Conservation (phyloP, 1,140 invertebrate genomes). For the Pygmarrhopalites habei region DNA sequence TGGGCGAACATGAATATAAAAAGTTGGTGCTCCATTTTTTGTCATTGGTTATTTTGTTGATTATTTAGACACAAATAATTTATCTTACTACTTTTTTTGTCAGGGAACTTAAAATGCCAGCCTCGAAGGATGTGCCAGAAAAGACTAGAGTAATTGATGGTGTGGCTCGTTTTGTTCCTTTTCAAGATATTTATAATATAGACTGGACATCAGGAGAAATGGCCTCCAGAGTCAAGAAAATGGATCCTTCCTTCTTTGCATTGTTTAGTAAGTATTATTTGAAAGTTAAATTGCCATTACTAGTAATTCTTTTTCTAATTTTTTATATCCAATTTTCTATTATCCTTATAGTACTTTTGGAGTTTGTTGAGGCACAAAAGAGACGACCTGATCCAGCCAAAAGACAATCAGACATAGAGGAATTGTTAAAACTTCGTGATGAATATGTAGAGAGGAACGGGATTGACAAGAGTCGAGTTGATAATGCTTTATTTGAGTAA, state of each 20-base stretch:
- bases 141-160: conserved; percentile 24
- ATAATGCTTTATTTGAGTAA: conserved; percentile 51
- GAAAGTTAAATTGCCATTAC: neutral
- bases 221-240: conserved; percentile 45
- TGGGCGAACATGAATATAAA: conserved; percentile 73
- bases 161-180: conserved; percentile 54
- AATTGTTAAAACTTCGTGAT: conserved; percentile 55
- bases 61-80: neutral
- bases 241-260: conserved; percentile 44
- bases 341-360: conserved; percentile 56
- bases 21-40: conserved; percentile 57
- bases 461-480: conserved; percentile 46
- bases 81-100: neutral
- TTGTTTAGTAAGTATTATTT: conserved; percentile 18
- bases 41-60: conserved; percentile 1
- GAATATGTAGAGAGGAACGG: conserved; percentile 53
- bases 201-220: conserved; percentile 51
- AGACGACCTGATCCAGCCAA: conserved; percentile 57
- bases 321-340: neutral
- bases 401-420: conserved; percentile 55
- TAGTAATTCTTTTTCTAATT: conserved; percentile 36
- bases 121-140: conserved; percentile 42
- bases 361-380: conserved; percentile 63
- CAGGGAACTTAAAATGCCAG: conserved; percentile 48
- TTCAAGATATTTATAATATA: conserved; percentile 61